Conservation (phyloP, 1,140 invertebrate genomes). For the Macrosteles quadrilineatus region DNA sequence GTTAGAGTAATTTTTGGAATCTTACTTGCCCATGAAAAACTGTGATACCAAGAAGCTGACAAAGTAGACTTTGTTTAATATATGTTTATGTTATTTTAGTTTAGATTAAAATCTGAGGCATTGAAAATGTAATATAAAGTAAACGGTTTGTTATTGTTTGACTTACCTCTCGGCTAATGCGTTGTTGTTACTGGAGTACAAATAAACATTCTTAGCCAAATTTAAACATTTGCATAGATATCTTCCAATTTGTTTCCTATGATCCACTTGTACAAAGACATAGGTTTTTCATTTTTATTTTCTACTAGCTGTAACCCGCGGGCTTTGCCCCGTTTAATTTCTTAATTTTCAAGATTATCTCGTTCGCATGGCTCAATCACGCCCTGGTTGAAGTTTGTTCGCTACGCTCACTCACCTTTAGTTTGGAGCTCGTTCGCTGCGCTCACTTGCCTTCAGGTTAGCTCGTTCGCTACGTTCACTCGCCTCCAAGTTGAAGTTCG, state of each 20-base stretch:
- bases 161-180: slow-evolving; percentile 23
- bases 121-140: not conserved
- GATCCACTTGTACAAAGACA: slow-evolving; percentile 16
- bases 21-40: slow-evolving; percentile 19
- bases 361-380: too few relatives aligned
- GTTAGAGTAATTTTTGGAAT: slow-evolving; percentile 2
- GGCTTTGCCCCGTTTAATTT: too few relatives aligned
- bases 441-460: not conserved
- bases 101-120: not conserved
- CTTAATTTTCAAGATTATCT: too few relatives aligned
- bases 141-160: slow-evolving; percentile 21
- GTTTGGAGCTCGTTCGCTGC: too few relatives aligned
- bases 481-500: too few relatives aligned
- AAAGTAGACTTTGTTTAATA: slow-evolving; percentile 23
- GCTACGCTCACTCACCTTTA: too few relatives aligned
- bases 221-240: slow-evolving; percentile 16
- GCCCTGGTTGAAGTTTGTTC: too few relatives aligned
- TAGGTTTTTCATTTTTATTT: slow-evolving; percentile 8
- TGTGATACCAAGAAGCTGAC: slow-evolving; percentile 23
- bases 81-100: slow-evolving; percentile 15
- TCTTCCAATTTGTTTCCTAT: slow-evolving; percentile 7
- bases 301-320: too few relatives aligned
- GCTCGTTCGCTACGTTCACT: not conserved
- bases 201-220: slow-evolving; percentile 17
- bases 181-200: slow-evolving; percentile 20